Evolutionary conservation across 1,140 invertebrate genomes (phyloP).

Genomic region (Drosophila virilis): DNA sequence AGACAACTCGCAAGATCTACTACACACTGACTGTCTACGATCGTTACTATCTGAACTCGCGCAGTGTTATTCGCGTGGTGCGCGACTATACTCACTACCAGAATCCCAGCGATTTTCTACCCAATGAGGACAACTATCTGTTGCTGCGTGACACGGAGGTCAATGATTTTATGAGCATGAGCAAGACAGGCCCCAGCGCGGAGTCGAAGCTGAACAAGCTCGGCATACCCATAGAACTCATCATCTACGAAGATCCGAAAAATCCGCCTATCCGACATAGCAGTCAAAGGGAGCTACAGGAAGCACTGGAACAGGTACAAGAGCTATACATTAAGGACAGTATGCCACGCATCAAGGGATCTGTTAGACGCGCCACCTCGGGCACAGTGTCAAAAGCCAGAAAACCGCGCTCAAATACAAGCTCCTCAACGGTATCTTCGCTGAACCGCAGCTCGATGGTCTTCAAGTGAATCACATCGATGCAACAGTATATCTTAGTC

Average conservation of each 20-base stretch:
- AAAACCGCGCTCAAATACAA: not conserved
- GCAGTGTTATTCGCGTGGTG: conserved; percentile 38
- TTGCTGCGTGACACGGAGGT: conserved; percentile 44
- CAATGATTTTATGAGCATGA: not conserved
- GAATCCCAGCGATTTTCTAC: conserved; percentile 45
- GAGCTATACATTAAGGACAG: not conserved
- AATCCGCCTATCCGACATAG: conserved; percentile 2
- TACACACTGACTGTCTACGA: conserved; percentile 54
- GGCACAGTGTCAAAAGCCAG: not conserved
- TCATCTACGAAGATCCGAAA: conserved; percentile 31
- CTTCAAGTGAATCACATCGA: not conserved
- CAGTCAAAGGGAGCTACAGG: conserved; percentile 16
- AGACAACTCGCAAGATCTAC: conserved; percentile 12
- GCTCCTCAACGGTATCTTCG: not conserved
- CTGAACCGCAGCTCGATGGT: not conserved
- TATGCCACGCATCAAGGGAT: not conserved
- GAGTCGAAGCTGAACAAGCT: not conserved
- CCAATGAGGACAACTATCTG: conserved; percentile 30
- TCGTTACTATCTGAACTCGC: conserved; percentile 33
- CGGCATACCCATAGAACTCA: conserved; percentile 39
- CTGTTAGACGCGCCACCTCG: not conserved
- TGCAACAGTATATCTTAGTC: not conserved
- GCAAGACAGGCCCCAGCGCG: too few species aligned
- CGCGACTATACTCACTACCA: conserved; percentile 30
- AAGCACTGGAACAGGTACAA: conserved; percentile 7